phyloP scores from a whole-genome alignment of 2,113 vertebrate genomes.

The Misgurnus mizolepis region DNA sequence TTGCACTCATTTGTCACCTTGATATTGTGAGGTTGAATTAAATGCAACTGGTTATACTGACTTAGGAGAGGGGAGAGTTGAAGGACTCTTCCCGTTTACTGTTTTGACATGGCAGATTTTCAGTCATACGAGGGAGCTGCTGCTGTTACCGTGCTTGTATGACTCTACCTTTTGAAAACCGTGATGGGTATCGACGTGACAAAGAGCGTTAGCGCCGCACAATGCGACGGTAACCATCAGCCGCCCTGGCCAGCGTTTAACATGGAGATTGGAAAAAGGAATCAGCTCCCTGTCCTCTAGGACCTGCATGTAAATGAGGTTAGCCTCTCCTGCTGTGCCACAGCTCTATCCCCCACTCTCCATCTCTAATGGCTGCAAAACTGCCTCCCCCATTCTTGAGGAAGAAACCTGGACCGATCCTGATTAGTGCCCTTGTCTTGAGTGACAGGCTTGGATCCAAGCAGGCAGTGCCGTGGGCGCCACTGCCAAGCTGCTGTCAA shows the following conservation, averaged over 20 bases:
- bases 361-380: constrained; percentile 66
- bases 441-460: constrained; percentile 74
- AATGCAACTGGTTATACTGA: constrained; percentile 67
- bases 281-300: constrained; percentile 67
- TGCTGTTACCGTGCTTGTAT: constrained; percentile 44
- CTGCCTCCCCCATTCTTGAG: constrained; percentile 63
- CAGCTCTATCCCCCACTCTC: constrained; percentile 60
- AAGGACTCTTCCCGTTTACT: constrained; percentile 32
- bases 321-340: constrained; percentile 75
- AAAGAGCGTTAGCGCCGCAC: constrained; percentile 65
- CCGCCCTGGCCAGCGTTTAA: constrained; percentile 76
- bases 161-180: constrained; percentile 55
- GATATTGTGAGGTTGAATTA: constrained; percentile 68
- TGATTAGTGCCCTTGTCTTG: constrained; percentile 75
- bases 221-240: constrained; percentile 73
- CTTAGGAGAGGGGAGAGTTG: constrained; percentile 29
- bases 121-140: background rate
- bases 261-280: constrained; percentile 79
- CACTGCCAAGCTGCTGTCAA: constrained; percentile 73
- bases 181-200: constrained; percentile 66
- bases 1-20: constrained; percentile 51
- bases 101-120: constrained; percentile 14
- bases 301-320: constrained; percentile 81
- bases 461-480: constrained; percentile 67
- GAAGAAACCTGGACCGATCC: constrained; percentile 70